These are phyloP conservation scores for Hippopotamyrus pictus DNA, from an alignment of 2,797 vertebrate species.

Conservation along the genomic window DNA sequence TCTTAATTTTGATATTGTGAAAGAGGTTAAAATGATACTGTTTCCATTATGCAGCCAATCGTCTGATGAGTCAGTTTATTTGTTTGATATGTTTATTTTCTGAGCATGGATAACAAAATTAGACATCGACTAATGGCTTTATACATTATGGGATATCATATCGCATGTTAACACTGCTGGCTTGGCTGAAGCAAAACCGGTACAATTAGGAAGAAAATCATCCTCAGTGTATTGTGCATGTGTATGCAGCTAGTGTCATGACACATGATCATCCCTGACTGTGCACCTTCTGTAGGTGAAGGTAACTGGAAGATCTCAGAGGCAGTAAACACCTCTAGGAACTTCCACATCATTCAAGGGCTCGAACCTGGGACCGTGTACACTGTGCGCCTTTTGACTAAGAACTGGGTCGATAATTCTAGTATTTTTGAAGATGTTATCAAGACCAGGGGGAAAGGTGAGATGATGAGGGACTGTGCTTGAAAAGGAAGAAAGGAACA, in stretches of 20 bases:
- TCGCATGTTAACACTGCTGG: background rate
- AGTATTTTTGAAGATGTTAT: constrained; percentile 88
- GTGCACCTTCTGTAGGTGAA: constrained; percentile 72
- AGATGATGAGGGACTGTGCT: constrained; percentile 45
- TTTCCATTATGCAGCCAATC: background rate
- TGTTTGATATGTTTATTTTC: background rate
- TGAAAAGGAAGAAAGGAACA: background rate
- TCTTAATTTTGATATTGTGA: constrained; percentile 13
- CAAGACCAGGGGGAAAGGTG: constrained; percentile 79
- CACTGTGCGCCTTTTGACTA: constrained; percentile 77
- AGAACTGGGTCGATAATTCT: constrained; percentile 79
- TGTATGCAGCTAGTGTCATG: constrained; percentile 14
- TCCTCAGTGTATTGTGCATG: background rate
- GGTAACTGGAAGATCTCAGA: constrained; percentile 72
- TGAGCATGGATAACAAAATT: background rate
- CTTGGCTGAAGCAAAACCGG: background rate
- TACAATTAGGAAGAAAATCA: background rate
- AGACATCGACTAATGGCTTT: background rate
- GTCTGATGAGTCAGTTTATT: background rate
- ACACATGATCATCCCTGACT: constrained; percentile 43
- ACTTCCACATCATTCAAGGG: constrained; percentile 74
- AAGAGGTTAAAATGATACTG: background rate
- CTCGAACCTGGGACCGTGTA: constrained; percentile 75
- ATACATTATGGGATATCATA: background rate
- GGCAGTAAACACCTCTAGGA: constrained; percentile 72